A percentile compares a stretch with the other conserved stretches of the same genome.
phyloP scores from a whole-genome alignment of 1,140 invertebrate genomes.

The Heterodera carotae region DNA sequence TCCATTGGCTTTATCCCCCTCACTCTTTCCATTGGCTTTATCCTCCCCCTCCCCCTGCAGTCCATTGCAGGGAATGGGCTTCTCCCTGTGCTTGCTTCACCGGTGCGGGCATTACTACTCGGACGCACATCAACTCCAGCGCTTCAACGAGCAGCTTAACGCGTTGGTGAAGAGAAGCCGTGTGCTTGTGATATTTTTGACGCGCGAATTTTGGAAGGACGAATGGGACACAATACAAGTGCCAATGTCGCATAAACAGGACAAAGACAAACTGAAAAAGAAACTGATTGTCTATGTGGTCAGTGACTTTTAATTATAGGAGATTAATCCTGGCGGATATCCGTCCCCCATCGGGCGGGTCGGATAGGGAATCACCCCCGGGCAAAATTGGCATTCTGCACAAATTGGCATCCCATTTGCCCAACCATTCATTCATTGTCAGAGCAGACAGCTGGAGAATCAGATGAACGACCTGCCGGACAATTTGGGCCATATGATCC shows the following conservation, averaged over 20 bases:
- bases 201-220: constrained; percentile 54
- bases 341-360: no score
- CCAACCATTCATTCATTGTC: constrained; percentile 51
- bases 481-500: constrained; percentile 59
- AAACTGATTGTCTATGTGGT: constrained; percentile 17
- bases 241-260: constrained; percentile 52
- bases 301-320: no score
- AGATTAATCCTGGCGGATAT: no score
- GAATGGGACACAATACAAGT: constrained; percentile 60
- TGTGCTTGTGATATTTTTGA: constrained; percentile 53
- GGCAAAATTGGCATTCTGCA: no score
- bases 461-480: constrained; percentile 51
- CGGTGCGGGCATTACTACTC: constrained; percentile 40
- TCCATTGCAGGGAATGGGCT: constrained; percentile 48
- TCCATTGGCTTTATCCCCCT: no score
- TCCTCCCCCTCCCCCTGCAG: constrained; percentile 33
- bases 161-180: constrained; percentile 48
- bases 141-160: constrained; percentile 54
- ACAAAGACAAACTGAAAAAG: neutral
- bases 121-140: constrained; percentile 38
- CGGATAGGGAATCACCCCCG: no score
- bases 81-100: constrained; percentile 53
- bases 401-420: constrained; percentile 5
- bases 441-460: constrained; percentile 35
- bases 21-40: neutral